Evolutionary conservation across 2,797 vertebrate genomes (phyloP), one percentile per base, ranked within the genome.

Genomic region (Epinephelus awoara): DNA sequence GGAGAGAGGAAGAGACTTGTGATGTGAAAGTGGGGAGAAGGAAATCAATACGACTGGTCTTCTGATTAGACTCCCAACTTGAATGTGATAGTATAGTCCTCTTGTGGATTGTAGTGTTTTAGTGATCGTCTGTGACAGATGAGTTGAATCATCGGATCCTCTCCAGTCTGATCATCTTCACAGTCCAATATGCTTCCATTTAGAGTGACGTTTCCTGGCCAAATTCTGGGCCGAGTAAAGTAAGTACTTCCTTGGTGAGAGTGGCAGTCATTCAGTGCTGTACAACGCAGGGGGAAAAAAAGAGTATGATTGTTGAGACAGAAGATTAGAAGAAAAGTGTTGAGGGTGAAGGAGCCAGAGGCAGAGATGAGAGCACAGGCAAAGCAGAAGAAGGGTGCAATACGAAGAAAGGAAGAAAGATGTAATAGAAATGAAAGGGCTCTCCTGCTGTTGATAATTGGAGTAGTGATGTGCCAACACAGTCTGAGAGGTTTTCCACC

Each of bases 381-480:
- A 85, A 84, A 83, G 80, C 25, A 78, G 64, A 76, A 64, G 68
- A 85, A 71, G 27, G 52, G 23, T 66, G 75, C 73, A 76, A 71
- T 34, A 63, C 76, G 86, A 88, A 81, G 75, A 86, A 87, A 85
- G 84, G 62, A 78, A 78, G 85, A 84, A 73, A 88, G 78, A 88
- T 79, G 77, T 84, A 86, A 86, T 82, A 82, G 84, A 90, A 92
- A 92, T 85, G 80, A 93, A 93, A 90, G 88, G 87, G 67, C 85
- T 84, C 88, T 92, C 87, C 85, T 91, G 87, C 83, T 91, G 88
- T 91, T 89, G 89, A 87, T 94, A 93, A 92, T 91, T 94, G 92
- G 86, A 89, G 85, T 72, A 71, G 78, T 88, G 86, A 88, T 91
- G 85, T 86, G 88, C 86, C 87, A 90, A 82, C 83, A 82, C 77